Evolutionary conservation across 2,888 invertebrate genomes (phyloP), one percentile per base, ranked within the genome.

Genomic region (Rhingia rostrata): DNA sequence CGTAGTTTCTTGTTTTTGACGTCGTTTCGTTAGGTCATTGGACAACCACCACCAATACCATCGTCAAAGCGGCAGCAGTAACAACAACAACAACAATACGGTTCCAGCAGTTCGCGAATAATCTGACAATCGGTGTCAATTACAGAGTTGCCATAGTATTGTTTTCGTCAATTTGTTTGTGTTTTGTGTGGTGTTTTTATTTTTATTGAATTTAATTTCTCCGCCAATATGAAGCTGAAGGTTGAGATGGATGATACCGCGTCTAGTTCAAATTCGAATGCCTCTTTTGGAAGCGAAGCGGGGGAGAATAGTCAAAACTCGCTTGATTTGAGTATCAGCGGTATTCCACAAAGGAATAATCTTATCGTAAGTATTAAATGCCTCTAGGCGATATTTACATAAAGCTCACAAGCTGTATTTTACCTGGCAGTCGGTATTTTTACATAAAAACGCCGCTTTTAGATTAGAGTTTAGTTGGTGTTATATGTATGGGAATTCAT

Each of bases 251-350:
- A 53, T 32, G 84, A 84, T 54, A 84, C 74, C 75, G 60, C 64
- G 49, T 84, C 84, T 35, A 70, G 75, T 70, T 84, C 84, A 10
- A 70, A 80, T 70, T 84, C 84, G 22, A 72, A 82, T 67, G 49
- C 47, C n/a, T 84, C 84, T 6, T 74, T 66, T 56, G 49, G 43
- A 22, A 84, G 84, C 39, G 80, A 80, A 45, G 5, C 54, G 14
- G 81, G 78, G 33, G 77, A 84, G 49, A 84, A 80, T 39, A 84
- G 84, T 56, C 84, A 80, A 70, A 84, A 80, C 70, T 84, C 84
- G 0, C 6, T 80, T 22, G 84, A 84, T 37, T 75, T 84, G 37
- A 80, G 22, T 49, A 69, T 60, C 37, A 64, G 45, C 49, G 70
- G 66, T 47, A 35, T 74, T 49, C 84, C 64, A 45, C 80, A 74